Evolutionary conservation across 2,797 vertebrate genomes (phyloP).

Genomic region (Dendrocincla tyrannina): DNA sequence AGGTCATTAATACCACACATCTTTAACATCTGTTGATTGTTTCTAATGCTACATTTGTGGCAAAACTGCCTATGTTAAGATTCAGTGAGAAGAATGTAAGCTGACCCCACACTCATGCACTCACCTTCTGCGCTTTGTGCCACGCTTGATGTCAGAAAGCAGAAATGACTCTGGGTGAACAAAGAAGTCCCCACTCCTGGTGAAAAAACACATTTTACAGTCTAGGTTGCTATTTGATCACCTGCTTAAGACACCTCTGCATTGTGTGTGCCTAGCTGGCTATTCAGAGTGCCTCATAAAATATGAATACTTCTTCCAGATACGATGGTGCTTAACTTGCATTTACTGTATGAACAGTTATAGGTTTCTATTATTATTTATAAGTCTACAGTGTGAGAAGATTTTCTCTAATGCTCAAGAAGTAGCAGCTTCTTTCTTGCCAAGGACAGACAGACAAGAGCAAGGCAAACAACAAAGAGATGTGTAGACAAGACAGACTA

Average conservation of each 20-base stretch:
- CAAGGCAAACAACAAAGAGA: background rate
- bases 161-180: background rate
- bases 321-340: background rate
- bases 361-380: slow-evolving; percentile 57
- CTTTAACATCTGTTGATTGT: slow-evolving; percentile 46
- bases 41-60: background rate
- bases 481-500: background rate
- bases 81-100: background rate
- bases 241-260: background rate
- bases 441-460: background rate
- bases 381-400: background rate
- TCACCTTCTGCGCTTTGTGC: background rate
- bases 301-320: slow-evolving; percentile 45
- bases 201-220: background rate
- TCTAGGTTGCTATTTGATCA: background rate
- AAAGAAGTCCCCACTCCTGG: background rate
- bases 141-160: background rate
- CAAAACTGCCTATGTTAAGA: background rate
- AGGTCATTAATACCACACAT: slow-evolving; percentile 9
- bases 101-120: fast-evolving
- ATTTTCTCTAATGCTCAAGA: slow-evolving; percentile 19
- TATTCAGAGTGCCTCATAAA: slow-evolving; percentile 16
- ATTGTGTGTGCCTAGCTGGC: background rate
- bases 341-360: slow-evolving; percentile 25
- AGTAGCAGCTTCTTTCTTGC: background rate